Percentiles rank a stretch among this genome's conserved stretches.
Conservation (phyloP, 2,113 vertebrate genomes). For the Zonotrichia leucophrys region DNA sequence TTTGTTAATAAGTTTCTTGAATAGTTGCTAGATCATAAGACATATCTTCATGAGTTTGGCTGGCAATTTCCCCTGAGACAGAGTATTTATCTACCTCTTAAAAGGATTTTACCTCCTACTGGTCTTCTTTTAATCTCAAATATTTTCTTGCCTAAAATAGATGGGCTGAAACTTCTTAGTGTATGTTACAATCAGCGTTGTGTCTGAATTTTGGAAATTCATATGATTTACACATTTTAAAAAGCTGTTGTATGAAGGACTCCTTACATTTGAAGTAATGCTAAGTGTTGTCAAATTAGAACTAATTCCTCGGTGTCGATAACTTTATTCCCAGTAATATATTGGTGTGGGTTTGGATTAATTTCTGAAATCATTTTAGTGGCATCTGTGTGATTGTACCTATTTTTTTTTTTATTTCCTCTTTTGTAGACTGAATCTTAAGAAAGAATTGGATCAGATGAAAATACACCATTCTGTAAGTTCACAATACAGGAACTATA, state of each 20-base stretch:
- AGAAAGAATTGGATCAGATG: conserved; percentile 84
- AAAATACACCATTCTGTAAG: conserved; percentile 75
- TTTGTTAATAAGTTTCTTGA: not conserved
- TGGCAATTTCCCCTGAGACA: not conserved
- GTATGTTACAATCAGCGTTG: not conserved
- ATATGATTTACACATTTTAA: not conserved
- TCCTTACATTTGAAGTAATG: not conserved
- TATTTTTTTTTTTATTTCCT: conserved; percentile 6
- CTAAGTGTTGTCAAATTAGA: not conserved
- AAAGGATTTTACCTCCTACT: not conserved
- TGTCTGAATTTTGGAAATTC: not conserved
- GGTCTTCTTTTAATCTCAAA: not conserved
- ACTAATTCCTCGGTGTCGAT: not conserved
- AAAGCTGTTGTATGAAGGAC: not conserved
- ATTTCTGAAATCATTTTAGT: not conserved
- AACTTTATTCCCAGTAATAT: not conserved
- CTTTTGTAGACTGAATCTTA: conserved; percentile 76
- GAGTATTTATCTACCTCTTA: not conserved
- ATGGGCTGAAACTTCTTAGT: not conserved
- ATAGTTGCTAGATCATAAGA: not conserved
- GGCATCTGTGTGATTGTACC: not conserved
- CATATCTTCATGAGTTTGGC: not conserved
- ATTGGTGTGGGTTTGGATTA: not conserved
- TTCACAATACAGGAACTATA: conserved; percentile 73
- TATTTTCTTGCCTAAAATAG: not conserved